Evolutionary conservation across 2,113 vertebrate species (phyloP).

Genomic region (Ctenodactylus gundi): DNA sequence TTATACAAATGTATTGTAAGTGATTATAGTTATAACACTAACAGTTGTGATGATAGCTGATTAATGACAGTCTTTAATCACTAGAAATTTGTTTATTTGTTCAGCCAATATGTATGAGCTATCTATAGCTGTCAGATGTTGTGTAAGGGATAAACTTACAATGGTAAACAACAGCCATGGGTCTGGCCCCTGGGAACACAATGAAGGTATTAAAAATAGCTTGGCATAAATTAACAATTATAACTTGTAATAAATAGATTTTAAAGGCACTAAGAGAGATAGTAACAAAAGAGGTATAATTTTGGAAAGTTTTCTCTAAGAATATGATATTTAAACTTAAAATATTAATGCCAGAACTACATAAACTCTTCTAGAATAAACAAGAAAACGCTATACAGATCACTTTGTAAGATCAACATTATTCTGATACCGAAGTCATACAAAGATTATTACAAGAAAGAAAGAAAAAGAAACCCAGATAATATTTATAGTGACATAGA

Average conservation of each 20-base stretch:
- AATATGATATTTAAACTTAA: too few relatives aligned
- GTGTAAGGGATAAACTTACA: neutral
- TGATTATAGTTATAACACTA: neutral
- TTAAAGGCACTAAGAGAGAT: neutral
- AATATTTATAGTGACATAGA: too few relatives aligned
- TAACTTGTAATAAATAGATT: neutral
- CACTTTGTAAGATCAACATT: neutral
- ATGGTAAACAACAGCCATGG: neutral
- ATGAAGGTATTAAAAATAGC: neutral
- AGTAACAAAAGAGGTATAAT: neutral
- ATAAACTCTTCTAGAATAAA: constrained; percentile 1
- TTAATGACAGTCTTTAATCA: constrained; percentile 1
- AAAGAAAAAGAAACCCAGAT: neutral
- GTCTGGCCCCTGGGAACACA: neutral
- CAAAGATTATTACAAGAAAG: neutral
- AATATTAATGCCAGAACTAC: too few relatives aligned
- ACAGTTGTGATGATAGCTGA: neutral
- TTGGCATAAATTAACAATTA: too few relatives aligned
- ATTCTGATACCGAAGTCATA: neutral
- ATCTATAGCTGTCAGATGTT: too few relatives aligned
- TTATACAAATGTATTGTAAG: neutral
- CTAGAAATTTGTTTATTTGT: neutral
- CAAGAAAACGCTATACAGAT: neutral
- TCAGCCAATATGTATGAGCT: too few relatives aligned
- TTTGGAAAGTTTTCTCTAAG: neutral